phyloP scores from a whole-genome alignment of 2,797 vertebrate species.

The Oreonectes daqikongensis region DNA sequence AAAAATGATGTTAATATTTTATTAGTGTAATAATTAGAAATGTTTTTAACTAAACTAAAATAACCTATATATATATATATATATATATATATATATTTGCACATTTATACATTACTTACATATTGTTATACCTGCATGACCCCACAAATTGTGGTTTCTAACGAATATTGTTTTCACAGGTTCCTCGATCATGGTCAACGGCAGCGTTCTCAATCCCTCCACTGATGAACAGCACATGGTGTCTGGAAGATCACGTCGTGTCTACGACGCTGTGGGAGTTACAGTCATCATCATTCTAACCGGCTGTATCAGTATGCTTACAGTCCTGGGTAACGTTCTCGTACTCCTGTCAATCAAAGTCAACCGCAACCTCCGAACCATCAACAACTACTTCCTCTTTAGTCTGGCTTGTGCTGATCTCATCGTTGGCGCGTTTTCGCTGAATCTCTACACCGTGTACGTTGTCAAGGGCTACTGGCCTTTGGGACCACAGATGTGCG shows the following conservation, averaged over 20 bases:
- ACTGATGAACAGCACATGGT: conserved; percentile 60
- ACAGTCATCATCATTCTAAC: conserved; percentile 78
- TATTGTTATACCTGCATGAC: no score
- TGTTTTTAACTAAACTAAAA: no score
- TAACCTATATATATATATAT: no score
- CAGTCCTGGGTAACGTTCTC: conserved; percentile 85
- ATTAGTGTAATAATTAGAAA: no score
- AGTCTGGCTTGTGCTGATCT: conserved; percentile 89
- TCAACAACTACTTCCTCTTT: conserved; percentile 93
- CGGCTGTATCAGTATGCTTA: conserved; percentile 82
- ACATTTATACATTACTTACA: no score
- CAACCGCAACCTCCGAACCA: conserved; percentile 85
- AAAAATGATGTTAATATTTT: no score
- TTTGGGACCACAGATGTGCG: conserved; percentile 82
- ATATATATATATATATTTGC: no score
- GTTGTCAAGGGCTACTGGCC: conserved; percentile 86
- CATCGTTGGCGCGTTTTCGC: conserved; percentile 83
- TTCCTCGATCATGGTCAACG: conserved; percentile 43
- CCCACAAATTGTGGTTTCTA: no score
- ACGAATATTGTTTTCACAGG: neutral
- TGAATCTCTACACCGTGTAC: conserved; percentile 87
- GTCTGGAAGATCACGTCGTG: conserved; percentile 54
- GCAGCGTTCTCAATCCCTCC: conserved; percentile 47
- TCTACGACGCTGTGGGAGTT: conserved; percentile 75
- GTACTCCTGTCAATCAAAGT: conserved; percentile 91